A percentile compares a stretch with the other conserved stretches of the same genome.
Evolutionary conservation across 2,797 vertebrate genomes (phyloP).

Genomic region (Enteromius paludinosus): DNA sequence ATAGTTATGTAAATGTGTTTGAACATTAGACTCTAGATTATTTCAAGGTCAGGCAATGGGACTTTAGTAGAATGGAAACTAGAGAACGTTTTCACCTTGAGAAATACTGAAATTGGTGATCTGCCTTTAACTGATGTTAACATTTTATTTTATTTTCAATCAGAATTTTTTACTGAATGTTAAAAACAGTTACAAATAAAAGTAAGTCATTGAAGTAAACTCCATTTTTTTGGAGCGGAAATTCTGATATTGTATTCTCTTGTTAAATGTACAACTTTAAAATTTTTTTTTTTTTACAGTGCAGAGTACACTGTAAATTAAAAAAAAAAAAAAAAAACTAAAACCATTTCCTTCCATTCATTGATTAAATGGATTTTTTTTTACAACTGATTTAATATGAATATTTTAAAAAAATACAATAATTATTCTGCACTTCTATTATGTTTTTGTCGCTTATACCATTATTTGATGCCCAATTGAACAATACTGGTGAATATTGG

Average conservation of each 20-base stretch:
- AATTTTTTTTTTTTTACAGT: background rate
- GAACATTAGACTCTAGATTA: background rate
- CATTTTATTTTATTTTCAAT: background rate
- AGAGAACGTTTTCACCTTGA: background rate
- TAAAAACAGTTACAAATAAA: background rate
- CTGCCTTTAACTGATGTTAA: background rate
- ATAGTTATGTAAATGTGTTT: background rate
- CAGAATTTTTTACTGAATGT: background rate
- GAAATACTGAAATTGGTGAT: background rate
- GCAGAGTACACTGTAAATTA: background rate
- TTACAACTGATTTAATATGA: background rate
- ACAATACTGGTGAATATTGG: background rate
- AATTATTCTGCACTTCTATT: background rate
- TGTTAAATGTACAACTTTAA: background rate
- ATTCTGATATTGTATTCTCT: background rate
- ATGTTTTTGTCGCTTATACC: background rate
- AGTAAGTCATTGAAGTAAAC: background rate
- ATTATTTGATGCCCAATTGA: background rate
- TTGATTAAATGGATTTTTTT: background rate
- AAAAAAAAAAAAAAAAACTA: background rate
- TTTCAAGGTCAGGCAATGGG: constrained; percentile 25
- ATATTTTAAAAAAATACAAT: background rate
- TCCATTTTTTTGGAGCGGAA: background rate
- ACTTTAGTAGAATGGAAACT: background rate
- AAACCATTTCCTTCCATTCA: background rate